Evolutionary conservation across 1,140 invertebrate species (phyloP), one percentile per base, ranked within the genome.

Genomic region (Megalopta genalis): DNA sequence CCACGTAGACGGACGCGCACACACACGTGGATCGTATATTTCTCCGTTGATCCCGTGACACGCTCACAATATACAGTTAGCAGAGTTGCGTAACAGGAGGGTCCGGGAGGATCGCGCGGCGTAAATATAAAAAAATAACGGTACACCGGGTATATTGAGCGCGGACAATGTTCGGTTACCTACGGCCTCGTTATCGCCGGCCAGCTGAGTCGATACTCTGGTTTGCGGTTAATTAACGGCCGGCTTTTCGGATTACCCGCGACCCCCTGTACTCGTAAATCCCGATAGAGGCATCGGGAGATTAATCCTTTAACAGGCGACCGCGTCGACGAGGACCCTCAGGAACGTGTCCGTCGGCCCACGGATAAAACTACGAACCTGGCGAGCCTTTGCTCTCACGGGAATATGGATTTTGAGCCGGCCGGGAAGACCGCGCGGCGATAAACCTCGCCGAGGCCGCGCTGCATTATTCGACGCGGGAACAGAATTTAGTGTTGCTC

Each of bases 41-140:
- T 77, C 59, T 27, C 27, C 10, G 46, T 39, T 71, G 57, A 71
- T 77, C 68, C 52, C 57, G 59, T 64, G 75, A 64, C 75, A 71
- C 66, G 75, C 54, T 71, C 46, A 16, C 67, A 46, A 77, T 81
- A 66, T 81, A 81, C 80, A 72, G 80, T 81, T 81, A 81, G 63
- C 32, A 72, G 39, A 60, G 74, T 78, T 77, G 62, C 74, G 68
- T 78, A 78, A 78, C 80, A 60, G 66, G 49, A 37, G 25, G 65
- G 49, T 23, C 57, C 32, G 32, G 16, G 60, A 64, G 64, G n/a
- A 12, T 32, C 18, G 52, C 66, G n/a, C 63, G 64, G 9, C 59
- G 63, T 71, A 78, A 75, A 66, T 60, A 81, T 54, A 71, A 75
- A 81, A 81, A 78, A 68, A 59, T 81, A 81, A 81, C 80, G 75